Evolutionary conservation across 2,113 vertebrate species (phyloP).

Genomic region (Antennarius striatus): DNA sequence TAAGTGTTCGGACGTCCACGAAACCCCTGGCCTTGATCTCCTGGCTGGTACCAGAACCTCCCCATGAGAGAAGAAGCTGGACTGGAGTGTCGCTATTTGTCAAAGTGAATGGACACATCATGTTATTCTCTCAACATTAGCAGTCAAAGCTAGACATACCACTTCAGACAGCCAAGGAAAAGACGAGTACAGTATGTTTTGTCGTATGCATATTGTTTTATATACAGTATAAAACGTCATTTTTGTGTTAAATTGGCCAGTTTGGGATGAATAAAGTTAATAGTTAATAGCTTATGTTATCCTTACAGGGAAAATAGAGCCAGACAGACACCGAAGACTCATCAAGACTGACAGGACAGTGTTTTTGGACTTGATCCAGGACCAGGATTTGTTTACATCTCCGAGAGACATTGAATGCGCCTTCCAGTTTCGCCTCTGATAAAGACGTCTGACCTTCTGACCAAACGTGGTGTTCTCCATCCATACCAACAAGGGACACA

Average conservation of each 20-base stretch:
- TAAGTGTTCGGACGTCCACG: constrained; percentile 65
- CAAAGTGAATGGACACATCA: background rate
- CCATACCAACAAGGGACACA: constrained; percentile 5
- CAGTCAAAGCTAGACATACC: no score
- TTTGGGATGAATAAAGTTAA: no score
- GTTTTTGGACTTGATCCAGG: constrained; percentile 4
- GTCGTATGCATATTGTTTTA: no score
- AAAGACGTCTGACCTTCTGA: background rate
- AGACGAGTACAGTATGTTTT: no score
- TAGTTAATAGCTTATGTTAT: background rate
- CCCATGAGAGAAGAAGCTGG: no score
- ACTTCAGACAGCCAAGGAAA: no score
- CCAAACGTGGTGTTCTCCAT: constrained; percentile 1
- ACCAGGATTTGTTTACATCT: constrained; percentile 9
- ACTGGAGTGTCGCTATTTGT: background rate
- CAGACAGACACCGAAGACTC: constrained; percentile 71
- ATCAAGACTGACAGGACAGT: constrained; percentile 67
- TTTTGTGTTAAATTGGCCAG: no score
- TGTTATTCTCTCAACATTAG: background rate
- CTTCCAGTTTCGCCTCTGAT: background rate
- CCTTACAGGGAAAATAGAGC: constrained; percentile 70
- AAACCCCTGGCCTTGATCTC: background rate
- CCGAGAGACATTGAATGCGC: constrained; percentile 4
- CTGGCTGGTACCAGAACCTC: background rate
- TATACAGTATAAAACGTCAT: no score